Base-by-base conservation (phyloP, 1,140 invertebrate genomes). In the Cydia pomonella region DNA sequence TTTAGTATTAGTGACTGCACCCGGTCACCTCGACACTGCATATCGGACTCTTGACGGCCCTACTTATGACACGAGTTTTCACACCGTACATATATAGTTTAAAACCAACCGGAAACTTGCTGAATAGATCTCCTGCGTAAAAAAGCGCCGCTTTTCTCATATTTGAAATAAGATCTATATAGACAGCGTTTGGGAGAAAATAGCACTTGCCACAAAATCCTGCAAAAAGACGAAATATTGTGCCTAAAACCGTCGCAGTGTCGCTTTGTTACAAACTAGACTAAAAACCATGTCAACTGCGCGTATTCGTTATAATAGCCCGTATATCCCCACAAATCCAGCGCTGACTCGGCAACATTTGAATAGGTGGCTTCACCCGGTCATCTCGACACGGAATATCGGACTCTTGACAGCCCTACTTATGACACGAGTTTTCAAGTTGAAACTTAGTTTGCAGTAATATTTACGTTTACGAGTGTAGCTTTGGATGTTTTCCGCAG, bases 401-500 rank as follows among this genome's bases (percentile, higher is more conserved):
- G 16, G 53, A 23, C 21, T 59, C 53, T 12, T 23, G 21, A 59
- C 18, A 59, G n/a, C 16, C 47, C 18, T 59, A 23, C 53, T 59
- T 59, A 59, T 59, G 53, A 59, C 53, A 59, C 53, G 53, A 59
- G 53, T 59, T 59, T 59, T 21, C 53, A 23, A 18, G 53, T 59
- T 23, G 9, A 7, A 59, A 59, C 10, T 59, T 23, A 23, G 2
- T 5, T n/a, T 6, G n/a, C 44, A 16, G 6, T 47, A 16, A 47
- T 47, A 47, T 41, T 41, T 12, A 41, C n/a, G 16, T 18, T 50
- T 50, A 50, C 41, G 13, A 44, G 41, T 41, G 3, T 44, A 44
- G 16, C 41, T 44, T 44, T 16, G 41, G 41, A 44, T 44, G 12
- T 44, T 44, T 44, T 16, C 41, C 12, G 41, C 41, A 44, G 12